Base-by-base conservation (phyloP, 2,797 vertebrate species). In the Sebastes miniatus region DNA sequence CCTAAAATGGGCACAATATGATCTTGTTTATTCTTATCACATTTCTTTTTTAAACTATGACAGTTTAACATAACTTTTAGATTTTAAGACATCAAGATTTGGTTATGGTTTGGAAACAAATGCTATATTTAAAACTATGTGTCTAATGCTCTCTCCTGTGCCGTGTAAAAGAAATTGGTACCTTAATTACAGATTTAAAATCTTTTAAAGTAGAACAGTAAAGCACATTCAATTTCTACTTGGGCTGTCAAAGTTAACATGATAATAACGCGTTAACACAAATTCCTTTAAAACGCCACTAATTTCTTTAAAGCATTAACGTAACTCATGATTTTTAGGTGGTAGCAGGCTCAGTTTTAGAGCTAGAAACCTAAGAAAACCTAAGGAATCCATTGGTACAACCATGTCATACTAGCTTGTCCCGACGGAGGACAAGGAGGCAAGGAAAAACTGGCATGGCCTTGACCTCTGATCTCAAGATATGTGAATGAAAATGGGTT, bases 21-120 rank as follows among this genome's bases (percentile, higher is more conserved):
- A 29, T 59, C 16, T 22, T 3, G 25, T 77, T 77, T 74, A 64
- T 78, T 86, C 25, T 79, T 20, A 58, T 20, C 64, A 31, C 32
- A 61, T 25, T 22, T 34, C 10, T 25, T 20, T n/a, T 62, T 34
- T 12, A 34, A 62, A n/a, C 31, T 36, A 79, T 50, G 34, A 43
- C 18, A 32, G 8, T 18, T 74, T 67, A 57, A 56, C 18, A 14
- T 3, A 32, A 34, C 12, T 56, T 43, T 56, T 29, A 1, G 7
- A 73, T 32, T 18, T 74, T 5, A 70, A 61, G 59, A 22, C 24
- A 34, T 47, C 3, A 6, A 16, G 12, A 70, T 68, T 58, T 27
- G 11, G 16, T 47, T n/a, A 34, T 20, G 56, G 56, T 61, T 66
- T 20, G 32, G 16, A 32, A 67, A 24, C 3, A 59, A 66, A 63